A percentile compares a stretch with the other conserved stretches of the same genome.
Evolutionary conservation across 2,113 vertebrate species (phyloP).

Genomic region (Sylvia atricapilla): DNA sequence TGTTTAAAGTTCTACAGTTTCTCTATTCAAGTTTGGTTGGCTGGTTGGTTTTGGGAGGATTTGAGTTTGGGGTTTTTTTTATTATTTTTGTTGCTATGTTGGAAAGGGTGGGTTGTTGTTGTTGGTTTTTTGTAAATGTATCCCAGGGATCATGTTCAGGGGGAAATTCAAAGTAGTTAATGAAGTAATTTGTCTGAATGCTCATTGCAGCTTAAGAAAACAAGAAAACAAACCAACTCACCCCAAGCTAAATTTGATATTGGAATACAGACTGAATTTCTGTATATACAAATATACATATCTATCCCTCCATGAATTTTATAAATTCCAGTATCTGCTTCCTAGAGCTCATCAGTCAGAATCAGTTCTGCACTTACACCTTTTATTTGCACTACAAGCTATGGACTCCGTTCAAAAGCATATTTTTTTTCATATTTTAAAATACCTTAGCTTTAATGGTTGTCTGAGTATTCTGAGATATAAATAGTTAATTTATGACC

Average conservation of each 20-base stretch:
- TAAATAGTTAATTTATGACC: not conserved
- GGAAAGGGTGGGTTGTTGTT: fast-evolving
- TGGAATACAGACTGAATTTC: not conserved
- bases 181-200: not conserved
- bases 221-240: not conserved
- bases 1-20: not conserved
- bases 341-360: not conserved
- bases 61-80: not conserved
- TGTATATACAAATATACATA: not conserved
- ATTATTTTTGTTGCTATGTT: not conserved
- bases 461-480: not conserved
- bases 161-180: not conserved
- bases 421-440: not conserved
- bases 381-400: not conserved
- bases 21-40: not conserved
- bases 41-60: not conserved
- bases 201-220: not conserved
- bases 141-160: not conserved
- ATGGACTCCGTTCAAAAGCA: not conserved
- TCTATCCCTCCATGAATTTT: not conserved
- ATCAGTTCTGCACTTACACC: not conserved
- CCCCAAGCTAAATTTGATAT: not conserved
- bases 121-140: not conserved
- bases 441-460: not conserved
- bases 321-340: not conserved